These are phyloP conservation scores for Tigriopus japonicus DNA, from an alignment of 1,140 invertebrate species.

Conservation along the genomic window DNA sequence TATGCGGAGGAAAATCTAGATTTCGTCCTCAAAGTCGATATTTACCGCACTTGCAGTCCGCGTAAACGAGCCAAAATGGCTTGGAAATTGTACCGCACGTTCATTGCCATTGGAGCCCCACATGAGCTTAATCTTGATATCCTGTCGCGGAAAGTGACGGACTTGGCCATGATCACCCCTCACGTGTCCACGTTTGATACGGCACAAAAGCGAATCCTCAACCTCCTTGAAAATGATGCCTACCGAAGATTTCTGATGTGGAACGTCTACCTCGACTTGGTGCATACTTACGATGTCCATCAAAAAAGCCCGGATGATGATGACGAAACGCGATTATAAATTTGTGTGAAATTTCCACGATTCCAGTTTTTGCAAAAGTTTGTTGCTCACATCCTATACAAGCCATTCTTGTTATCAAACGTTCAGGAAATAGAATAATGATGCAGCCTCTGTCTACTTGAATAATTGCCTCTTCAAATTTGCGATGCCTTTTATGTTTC, in stretches of 20 bases:
- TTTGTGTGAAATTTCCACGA: no score
- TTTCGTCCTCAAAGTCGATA: slow-evolving; percentile 8
- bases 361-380: no score
- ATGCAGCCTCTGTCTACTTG: no score
- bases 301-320: no score
- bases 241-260: slow-evolving; percentile 8
- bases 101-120: slow-evolving; percentile 7
- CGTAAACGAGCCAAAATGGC: slow-evolving; percentile 2
- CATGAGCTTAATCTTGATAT: slow-evolving; percentile 13
- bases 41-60: not conserved
- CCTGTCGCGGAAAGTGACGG: slow-evolving; percentile 10
- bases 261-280: not conserved
- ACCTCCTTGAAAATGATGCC: slow-evolving; percentile 11
- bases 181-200: slow-evolving; percentile 12
- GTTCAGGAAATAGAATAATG: no score
- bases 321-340: no score
- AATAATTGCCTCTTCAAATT: no score
- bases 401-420: no score
- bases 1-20: slow-evolving; percentile 14
- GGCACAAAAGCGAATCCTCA: not conserved
- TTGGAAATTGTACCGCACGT: slow-evolving; percentile 4
- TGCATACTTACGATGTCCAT: no score
- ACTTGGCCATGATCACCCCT: slow-evolving; percentile 13
- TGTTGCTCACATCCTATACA: no score
- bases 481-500: no score